phyloP scores from a whole-genome alignment of 2,113 vertebrate genomes.

The Sisor rabdophorus region DNA sequence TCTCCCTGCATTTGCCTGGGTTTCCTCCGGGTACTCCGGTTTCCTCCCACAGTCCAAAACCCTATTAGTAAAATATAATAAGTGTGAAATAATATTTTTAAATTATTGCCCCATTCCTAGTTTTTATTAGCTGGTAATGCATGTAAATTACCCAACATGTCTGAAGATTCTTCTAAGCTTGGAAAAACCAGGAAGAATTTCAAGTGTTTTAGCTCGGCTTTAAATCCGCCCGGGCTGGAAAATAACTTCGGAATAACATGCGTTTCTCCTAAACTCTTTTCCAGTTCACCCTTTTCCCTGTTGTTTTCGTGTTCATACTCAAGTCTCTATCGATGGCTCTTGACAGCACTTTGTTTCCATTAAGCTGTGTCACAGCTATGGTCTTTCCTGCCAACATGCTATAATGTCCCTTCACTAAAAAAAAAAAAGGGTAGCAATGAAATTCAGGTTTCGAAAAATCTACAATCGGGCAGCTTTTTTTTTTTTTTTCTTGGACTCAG shows the following conservation, averaged over 20 bases:
- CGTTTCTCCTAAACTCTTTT: neutral
- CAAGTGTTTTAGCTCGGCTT: neutral
- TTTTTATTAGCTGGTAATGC: neutral
- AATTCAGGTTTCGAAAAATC: neutral
- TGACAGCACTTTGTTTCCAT: neutral
- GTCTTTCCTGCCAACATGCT: neutral
- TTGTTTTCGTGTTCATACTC: neutral
- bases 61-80: no score
- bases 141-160: neutral
- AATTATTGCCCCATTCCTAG: neutral
- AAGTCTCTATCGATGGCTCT: neutral
- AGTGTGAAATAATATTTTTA: neutral
- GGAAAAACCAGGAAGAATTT: neutral
- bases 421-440: neutral
- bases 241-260: constrained; percentile 2
- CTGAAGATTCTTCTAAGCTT: neutral
- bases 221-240: neutral
- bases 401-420: neutral
- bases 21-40: no score
- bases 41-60: no score
- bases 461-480: neutral
- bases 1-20: no score
- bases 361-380: neutral
- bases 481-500: neutral
- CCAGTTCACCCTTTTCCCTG: neutral